Evolutionary conservation across 2,113 vertebrate genomes (phyloP).

Genomic region (Muntiacus muntjak): DNA sequence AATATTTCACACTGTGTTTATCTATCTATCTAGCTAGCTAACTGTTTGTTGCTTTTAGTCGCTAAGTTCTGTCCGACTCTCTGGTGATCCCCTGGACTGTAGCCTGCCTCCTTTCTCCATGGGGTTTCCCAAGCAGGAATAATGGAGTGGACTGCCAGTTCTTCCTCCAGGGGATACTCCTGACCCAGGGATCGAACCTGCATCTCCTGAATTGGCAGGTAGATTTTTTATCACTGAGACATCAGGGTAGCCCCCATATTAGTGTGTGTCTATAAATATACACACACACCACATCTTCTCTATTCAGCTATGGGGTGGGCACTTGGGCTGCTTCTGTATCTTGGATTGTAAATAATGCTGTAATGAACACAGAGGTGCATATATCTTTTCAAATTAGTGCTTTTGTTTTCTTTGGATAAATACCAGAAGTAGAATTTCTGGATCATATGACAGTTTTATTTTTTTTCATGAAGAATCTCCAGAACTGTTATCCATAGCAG

Average conservation of each 20-base stretch:
- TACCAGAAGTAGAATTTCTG: neutral
- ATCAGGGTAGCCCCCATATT: neutral
- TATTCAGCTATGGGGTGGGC: neutral
- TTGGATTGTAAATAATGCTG: neutral
- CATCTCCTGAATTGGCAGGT: neutral
- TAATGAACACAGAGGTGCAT: neutral
- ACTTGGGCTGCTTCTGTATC: neutral
- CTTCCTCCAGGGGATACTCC: neutral
- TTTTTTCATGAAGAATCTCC: neutral
- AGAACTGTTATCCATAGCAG: neutral
- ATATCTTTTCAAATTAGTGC: neutral
- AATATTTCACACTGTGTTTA: neutral
- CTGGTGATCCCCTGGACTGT: neutral
- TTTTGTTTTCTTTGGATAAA: neutral
- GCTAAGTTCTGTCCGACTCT: neutral
- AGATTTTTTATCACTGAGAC: neutral
- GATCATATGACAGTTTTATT: neutral
- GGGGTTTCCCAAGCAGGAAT: neutral
- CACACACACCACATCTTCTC: neutral
- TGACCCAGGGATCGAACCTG: neutral
- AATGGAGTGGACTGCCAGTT: neutral
- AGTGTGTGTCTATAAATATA: neutral
- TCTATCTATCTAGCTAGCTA: neutral
- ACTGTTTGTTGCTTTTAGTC: neutral
- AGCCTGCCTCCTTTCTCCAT: neutral